Evolutionary conservation across 2,888 invertebrate species (phyloP), one percentile per base, ranked within the genome.

Genomic region (Ephialtes manifestator): DNA sequence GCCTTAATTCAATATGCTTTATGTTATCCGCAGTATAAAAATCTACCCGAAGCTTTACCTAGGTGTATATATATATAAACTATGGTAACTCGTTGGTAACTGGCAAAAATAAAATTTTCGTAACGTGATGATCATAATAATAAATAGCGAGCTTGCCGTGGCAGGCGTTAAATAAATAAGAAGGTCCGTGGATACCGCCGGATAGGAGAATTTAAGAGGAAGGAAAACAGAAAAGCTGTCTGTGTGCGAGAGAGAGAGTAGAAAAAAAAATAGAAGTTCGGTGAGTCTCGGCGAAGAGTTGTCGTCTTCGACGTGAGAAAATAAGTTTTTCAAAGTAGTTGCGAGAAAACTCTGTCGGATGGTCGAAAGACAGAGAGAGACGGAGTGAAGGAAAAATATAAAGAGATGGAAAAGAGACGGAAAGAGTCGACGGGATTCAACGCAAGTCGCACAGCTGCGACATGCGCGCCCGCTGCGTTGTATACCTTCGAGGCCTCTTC

Each of bases 101-200:
- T 55, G 20, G 39, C 24, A 28, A 68, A 48, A 48, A 48, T 48
- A 24, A 39, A 43, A 39, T 63, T 63, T 63, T 63, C 35, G 63
- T 31, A 58, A 68, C 0, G 31, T 28, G 68, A 60, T 53, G 31
- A 39, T 43, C 63, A 84, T 85, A 43, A 60, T 70, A 89, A 88
- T 84, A 86, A 89, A 89, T 89, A 88, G 85, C 81, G 67, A 51
- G 43, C 82, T 81, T 72, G 83, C 31, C 77, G 75, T 68, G 81
- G 83, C 81, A 74, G 43, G 43, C 28, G 67, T 88, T 85, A 87
- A 90, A 90, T 89, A 90, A 90, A 90, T 89, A 90, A 89, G 84
- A 80, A 11, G 43, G 35, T 46, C 39, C 65, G 68, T n/a, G 18
- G 28, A 39, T 43, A 63, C 39, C 10, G 53, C 13, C 60, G 3